phyloP scores from a whole-genome alignment of 2,888 invertebrate species.

The Peribatodes rhomboidaria region DNA sequence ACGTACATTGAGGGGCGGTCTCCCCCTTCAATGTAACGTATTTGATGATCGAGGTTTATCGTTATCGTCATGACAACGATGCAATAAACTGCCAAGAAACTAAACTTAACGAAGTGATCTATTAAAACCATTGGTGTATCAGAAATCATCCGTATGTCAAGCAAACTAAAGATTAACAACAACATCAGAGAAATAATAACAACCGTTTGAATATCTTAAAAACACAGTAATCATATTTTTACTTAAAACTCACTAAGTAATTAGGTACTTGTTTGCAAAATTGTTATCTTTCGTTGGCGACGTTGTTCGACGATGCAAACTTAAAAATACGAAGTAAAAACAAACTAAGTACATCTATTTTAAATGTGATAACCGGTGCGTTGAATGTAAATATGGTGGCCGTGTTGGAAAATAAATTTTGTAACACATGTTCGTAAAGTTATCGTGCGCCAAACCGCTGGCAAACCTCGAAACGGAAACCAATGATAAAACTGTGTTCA shows the following conservation, averaged over 20 bases:
- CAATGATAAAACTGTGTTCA: conserved; percentile 32
- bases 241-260: no score
- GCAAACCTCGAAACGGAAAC: conserved; percentile 17
- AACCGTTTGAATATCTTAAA: no score
- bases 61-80: conserved; percentile 27
- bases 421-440: conserved; percentile 4
- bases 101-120: background rate
- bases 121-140: background rate
- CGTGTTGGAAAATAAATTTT: background rate
- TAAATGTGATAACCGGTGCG: background rate
- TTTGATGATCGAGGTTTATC: conserved; percentile 15
- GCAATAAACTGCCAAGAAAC: conserved; percentile 2
- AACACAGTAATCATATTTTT: no score
- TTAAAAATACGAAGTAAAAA: background rate
- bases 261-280: no score
- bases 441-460: conserved; percentile 19
- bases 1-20: conserved; percentile 10
- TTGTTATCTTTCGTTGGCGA: background rate
- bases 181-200: no score
- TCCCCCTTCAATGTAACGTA: background rate
- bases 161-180: no score
- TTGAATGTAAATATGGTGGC: background rate
- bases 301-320: background rate
- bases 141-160: background rate
- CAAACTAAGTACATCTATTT: background rate